These are phyloP conservation scores for Spea multiplicata DNA, from an alignment of 2,113 vertebrate genomes.

Conservation along the genomic window DNA sequence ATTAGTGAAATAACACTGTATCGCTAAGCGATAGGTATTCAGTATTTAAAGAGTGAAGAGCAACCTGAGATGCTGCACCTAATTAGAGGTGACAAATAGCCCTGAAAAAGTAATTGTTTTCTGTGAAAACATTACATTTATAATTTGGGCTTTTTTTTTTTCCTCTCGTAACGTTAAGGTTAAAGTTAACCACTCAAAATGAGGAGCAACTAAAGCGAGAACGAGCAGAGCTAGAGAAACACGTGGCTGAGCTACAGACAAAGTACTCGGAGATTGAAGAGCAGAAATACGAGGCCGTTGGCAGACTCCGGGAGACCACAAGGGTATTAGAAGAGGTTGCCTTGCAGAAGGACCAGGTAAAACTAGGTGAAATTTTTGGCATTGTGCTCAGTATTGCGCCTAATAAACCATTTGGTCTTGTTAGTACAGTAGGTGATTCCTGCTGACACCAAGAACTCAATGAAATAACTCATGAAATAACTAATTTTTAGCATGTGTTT, in stretches of 20 bases:
- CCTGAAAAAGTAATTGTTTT: too few species aligned
- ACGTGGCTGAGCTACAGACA: conserved; percentile 73
- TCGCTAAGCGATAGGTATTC: too few species aligned
- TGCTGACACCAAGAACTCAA: conserved; percentile 24
- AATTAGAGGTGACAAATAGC: too few species aligned
- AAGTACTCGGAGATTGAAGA: conserved; percentile 69
- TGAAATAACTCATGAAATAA: conserved; percentile 33
- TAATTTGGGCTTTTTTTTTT: too few species aligned
- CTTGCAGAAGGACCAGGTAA: conserved; percentile 85
- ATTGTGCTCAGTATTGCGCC: conserved; percentile 10
- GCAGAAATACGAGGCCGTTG: conserved; percentile 77
- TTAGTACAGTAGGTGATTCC: conserved; percentile 28
- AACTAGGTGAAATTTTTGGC: not conserved
- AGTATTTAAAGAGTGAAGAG: too few species aligned
- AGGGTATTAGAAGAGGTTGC: conserved; percentile 86
- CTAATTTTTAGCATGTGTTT: not conserved
- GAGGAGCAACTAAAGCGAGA: conserved; percentile 71
- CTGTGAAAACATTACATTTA: too few species aligned
- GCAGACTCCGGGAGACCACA: conserved; percentile 75
- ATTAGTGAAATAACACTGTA: too few species aligned
- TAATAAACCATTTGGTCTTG: conserved; percentile 15
- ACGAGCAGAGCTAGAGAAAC: conserved; percentile 72
- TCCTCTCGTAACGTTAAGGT: conserved; percentile 56
- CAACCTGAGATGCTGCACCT: too few species aligned
- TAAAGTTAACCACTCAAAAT: conserved; percentile 68